Base-by-base conservation (phyloP, 2,113 vertebrate species). In the Apodemus sylvaticus region DNA sequence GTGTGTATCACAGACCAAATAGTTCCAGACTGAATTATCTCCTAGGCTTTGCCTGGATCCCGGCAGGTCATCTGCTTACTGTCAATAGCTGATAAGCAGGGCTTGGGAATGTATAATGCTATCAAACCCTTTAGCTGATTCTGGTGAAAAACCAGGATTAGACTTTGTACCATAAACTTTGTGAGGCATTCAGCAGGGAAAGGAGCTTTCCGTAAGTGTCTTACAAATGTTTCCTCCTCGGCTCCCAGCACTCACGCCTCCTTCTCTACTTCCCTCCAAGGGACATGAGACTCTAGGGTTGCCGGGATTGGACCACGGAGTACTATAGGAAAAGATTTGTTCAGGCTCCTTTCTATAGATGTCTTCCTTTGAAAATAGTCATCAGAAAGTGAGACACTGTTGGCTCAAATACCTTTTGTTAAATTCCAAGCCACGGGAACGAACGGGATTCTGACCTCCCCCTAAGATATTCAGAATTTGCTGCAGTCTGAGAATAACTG, bases 221-320 rank as follows among this genome's bases (percentile, higher is more conserved):
- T 62, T 48, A 31, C 10, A 51, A 10, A 20, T 2, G 34, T 4
- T 19, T 9, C 16, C 13, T 0, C 2, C 31, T 5, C 1, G 0
- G 12, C 10, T 22, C 36, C 42, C 39, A 10, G 7, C 9, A 36
- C 31, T 4, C 10, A 2, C 1, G 0, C 17, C 26, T 3, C 79
- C n/a, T 5, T 0, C 88, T 36, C 36, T 19, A 45, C 51, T 17
- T 66, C 9, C 39, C 24, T 77, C 19, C 1, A 1, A 26, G 55
- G 36, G 0, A 3, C 39, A 5, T 14, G 0, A 64, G 1, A 1
- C 39, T 7, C 42, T 19, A 12, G 10, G 31, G 17, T 1, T 22
- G 45, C 62, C n/a, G 31, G 1, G 55, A 17, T 14, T 29, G 22
- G 45, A 60, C 45, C 64, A 26, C 31, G 3, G 90, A 76, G 64